Base-by-base conservation (phyloP, 2,797 vertebrate genomes). In the Amphiprion clarkii region DNA sequence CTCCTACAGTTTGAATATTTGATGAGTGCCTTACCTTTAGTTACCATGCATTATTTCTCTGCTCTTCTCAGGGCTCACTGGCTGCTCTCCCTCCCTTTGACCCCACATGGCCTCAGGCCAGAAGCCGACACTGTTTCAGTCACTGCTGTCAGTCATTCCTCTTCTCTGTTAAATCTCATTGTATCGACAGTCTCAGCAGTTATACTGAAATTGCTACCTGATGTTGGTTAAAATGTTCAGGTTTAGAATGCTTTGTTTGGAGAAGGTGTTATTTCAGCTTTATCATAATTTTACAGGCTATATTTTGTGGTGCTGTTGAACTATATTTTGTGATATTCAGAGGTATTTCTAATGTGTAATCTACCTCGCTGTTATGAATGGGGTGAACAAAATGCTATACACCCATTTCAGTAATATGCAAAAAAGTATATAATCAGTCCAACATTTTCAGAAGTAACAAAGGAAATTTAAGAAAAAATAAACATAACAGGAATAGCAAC, bases 41-140 rank as follows among this genome's bases (percentile, higher is more conserved):
- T 96, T 96, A 95, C 95, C 95, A 95, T 96, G 95, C 94, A 96
- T 96, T 95, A 95, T 96, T 96, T 94, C 94, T 95, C 86, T 91
- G 80, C 85, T 90, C 88, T 87, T 89, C 89, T 93, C 89, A 86
- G 89, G 88, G 75, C 92, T 92, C 88, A 85, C 70, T 91, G 87
- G 74, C 78, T 88, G 79, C 77, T 89, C 87, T 90, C 79, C 85
- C 82, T 85, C 59, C 67, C 82, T 82, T 84, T 86, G 86, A 91
- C 88, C 84, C 63, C 27, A 7, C 51, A 81, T 88, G 88, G 87
- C 84, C 70, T 76, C 21, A 61, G 79, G 79, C 81, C 86, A 90
- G 68, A 80, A 71, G 29, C 55, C 65, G 81, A 84, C 77, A 71
- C 73, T 77, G 40, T 90, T 86, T 85, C 71, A 87, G 72, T 73